phyloP scores from a whole-genome alignment of 2,797 vertebrate genomes.

The Ataeniobius toweri region DNA sequence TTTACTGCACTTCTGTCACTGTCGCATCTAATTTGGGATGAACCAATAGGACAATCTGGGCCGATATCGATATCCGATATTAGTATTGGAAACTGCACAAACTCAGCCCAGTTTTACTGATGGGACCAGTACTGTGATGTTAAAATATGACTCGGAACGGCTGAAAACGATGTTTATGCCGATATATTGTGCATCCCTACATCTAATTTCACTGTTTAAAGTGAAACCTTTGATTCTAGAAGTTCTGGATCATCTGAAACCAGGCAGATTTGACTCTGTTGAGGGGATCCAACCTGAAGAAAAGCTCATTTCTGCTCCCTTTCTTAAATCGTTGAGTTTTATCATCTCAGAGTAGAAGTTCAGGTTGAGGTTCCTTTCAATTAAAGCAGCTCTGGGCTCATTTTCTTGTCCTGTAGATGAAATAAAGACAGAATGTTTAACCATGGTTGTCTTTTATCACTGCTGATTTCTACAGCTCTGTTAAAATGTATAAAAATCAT shows the following conservation, averaged over 20 bases:
- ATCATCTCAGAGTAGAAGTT: neutral
- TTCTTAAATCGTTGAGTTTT: neutral
- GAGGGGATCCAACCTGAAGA: neutral
- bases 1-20: too few relatives aligned
- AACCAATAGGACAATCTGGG: too few relatives aligned
- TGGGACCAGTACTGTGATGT: too few relatives aligned
- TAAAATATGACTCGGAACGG: too few relatives aligned
- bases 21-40: too few relatives aligned
- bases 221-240: neutral
- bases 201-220: neutral
- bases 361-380: neutral
- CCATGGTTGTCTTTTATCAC: neutral
- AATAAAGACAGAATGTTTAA: constrained; percentile 2
- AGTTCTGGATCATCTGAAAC: neutral
- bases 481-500: neutral
- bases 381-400: too few relatives aligned
- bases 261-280: neutral
- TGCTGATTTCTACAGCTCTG: neutral
- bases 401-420: neutral
- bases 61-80: too few relatives aligned
- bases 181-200: too few relatives aligned
- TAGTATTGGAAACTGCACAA: too few relatives aligned
- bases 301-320: neutral
- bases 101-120: too few relatives aligned
- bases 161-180: too few relatives aligned